These are phyloP conservation scores for Verasper variegatus DNA, from an alignment of 2,113 vertebrate species.

Conservation along the genomic window DNA sequence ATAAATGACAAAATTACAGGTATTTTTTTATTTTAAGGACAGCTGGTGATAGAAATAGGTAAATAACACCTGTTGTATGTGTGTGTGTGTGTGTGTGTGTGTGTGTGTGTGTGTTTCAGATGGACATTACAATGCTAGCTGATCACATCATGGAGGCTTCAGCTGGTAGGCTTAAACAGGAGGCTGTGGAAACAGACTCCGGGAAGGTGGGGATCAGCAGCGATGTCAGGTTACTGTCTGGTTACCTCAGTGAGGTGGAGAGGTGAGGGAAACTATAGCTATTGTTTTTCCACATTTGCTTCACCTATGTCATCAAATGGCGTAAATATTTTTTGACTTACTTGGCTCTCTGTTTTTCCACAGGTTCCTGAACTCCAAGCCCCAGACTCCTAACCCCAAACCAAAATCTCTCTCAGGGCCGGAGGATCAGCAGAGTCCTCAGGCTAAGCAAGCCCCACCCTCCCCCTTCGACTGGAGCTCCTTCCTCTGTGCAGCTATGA, in stretches of 20 bases:
- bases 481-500: slow-evolving; percentile 92
- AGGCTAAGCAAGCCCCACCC: slow-evolving; percentile 88
- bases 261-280: slow-evolving; percentile 61
- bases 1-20: background rate
- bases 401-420: slow-evolving; percentile 75
- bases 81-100: slow-evolving; percentile 24
- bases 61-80: background rate
- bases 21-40: background rate
- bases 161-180: slow-evolving; percentile 91
- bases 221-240: slow-evolving; percentile 95
- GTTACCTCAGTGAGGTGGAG: slow-evolving; percentile 94
- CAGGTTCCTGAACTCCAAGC: slow-evolving; percentile 90
- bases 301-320: background rate
- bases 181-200: slow-evolving; percentile 85
- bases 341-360: slow-evolving; percentile 27
- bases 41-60: background rate
- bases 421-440: slow-evolving; percentile 85
- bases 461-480: slow-evolving; percentile 92
- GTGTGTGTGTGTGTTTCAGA: slow-evolving; percentile 78
- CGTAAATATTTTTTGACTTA: background rate
- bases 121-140: slow-evolving; percentile 95
- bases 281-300: background rate
- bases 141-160: slow-evolving; percentile 97
- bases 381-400: slow-evolving; percentile 85
- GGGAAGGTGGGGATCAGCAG: slow-evolving; percentile 85